phyloP scores from a whole-genome alignment of 1,140 invertebrate species.

The Odontomachus brunneus region DNA sequence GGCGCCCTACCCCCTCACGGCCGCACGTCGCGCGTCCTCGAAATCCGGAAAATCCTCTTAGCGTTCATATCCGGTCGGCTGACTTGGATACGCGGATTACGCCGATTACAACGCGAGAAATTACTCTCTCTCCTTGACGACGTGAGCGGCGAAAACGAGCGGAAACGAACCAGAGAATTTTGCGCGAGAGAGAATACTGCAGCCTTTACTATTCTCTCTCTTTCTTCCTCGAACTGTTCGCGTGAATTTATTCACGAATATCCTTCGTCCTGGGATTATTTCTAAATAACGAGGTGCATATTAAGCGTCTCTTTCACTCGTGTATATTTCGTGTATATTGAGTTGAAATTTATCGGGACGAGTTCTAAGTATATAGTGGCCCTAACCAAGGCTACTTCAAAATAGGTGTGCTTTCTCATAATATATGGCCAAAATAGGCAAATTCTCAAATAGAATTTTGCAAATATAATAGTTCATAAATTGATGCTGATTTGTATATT shows the following conservation, averaged over 20 bases:
- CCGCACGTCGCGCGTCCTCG: constrained; percentile 38
- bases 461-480: no score
- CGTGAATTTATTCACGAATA: constrained; percentile 2
- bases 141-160: constrained; percentile 68
- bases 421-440: no score
- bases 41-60: constrained; percentile 59
- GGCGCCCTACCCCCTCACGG: constrained; percentile 31
- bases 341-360: no score
- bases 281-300: not conserved
- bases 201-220: not conserved
- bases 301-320: not conserved
- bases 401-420: no score
- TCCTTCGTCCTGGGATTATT: constrained; percentile 1
- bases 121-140: constrained; percentile 37
- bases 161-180: constrained; percentile 67
- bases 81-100: constrained; percentile 55
- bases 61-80: constrained; percentile 50
- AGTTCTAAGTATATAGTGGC: no score
- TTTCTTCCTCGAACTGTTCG: not conserved
- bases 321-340: constrained; percentile 1
- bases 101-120: constrained; percentile 57
- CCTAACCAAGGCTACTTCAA: no score
- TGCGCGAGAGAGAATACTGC: not conserved
- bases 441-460: no score
- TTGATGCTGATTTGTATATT: no score